phyloP scores from a whole-genome alignment of 2,113 vertebrate species.

The Actenoides lindsayi region DNA sequence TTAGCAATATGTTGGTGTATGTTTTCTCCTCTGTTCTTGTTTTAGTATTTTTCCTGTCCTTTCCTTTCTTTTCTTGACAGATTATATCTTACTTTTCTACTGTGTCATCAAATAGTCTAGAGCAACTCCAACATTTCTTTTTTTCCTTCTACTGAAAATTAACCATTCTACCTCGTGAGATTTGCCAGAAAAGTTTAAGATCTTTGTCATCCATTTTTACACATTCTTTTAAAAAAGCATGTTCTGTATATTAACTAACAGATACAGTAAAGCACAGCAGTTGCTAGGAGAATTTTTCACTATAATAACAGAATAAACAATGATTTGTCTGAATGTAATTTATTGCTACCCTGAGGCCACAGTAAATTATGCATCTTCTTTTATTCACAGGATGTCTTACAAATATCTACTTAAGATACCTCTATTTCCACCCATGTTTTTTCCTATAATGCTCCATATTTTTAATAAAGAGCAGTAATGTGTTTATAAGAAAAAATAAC shows the following conservation, averaged over 20 bases:
- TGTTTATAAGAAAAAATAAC: background rate
- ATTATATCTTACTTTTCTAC: background rate
- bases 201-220: conserved; percentile 1
- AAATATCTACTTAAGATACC: background rate
- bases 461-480: background rate
- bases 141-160: background rate
- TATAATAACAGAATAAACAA: conserved; percentile 31
- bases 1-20: background rate
- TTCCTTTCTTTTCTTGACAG: background rate
- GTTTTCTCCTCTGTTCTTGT: background rate
- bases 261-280: background rate
- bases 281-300: conserved; percentile 38
- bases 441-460: background rate
- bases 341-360: conserved; percentile 24
- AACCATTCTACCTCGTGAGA: background rate
- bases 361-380: conserved; percentile 43
- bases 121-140: background rate
- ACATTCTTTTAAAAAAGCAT: background rate
- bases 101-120: background rate
- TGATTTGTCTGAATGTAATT: conserved; percentile 53
- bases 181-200: background rate
- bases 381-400: conserved; percentile 21
- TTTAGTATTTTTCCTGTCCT: background rate
- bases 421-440: background rate
- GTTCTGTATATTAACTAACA: conserved; percentile 5